Conservation (phyloP, 2,888 invertebrate species). For the Drosophila multiciliata region DNA sequence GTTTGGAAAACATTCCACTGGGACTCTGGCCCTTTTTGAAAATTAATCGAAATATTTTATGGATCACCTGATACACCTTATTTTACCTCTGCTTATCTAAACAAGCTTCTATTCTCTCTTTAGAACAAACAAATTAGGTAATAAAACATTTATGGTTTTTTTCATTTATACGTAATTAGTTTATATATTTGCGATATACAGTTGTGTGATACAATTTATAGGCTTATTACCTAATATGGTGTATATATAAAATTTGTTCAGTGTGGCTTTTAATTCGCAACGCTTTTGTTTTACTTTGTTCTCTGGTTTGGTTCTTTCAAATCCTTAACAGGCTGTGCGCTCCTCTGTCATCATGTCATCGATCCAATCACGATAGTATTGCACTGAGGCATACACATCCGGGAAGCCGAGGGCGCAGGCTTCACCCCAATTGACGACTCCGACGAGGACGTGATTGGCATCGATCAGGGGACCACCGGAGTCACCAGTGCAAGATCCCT, state of each 20-base stretch:
- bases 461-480: slow-evolving; percentile 84
- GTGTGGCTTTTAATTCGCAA: slow-evolving; percentile 31
- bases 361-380: slow-evolving; percentile 82
- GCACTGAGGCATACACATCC: slow-evolving; percentile 82
- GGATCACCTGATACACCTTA: neutral
- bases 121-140: slow-evolving; percentile 35
- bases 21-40: neutral
- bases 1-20: neutral
- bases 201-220: slow-evolving; percentile 44
- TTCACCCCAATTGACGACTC: slow-evolving; percentile 84
- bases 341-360: slow-evolving; percentile 54
- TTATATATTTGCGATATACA: slow-evolving; percentile 46
- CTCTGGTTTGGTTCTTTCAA: slow-evolving; percentile 11
- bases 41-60: neutral
- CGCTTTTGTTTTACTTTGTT: slow-evolving; percentile 32
- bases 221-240: slow-evolving; percentile 22
- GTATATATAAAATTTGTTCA: slow-evolving; percentile 38
- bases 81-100: neutral
- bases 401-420: slow-evolving; percentile 83
- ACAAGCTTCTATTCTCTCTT: neutral
- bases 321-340: slow-evolving; percentile 50
- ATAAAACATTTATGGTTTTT: slow-evolving; percentile 30
- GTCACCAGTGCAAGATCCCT: slow-evolving; percentile 85
- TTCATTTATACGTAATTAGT: slow-evolving; percentile 42
- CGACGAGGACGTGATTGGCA: slow-evolving; percentile 70